Conservation (phyloP, 2,888 invertebrate species). For the Diogma glabrata region DNA sequence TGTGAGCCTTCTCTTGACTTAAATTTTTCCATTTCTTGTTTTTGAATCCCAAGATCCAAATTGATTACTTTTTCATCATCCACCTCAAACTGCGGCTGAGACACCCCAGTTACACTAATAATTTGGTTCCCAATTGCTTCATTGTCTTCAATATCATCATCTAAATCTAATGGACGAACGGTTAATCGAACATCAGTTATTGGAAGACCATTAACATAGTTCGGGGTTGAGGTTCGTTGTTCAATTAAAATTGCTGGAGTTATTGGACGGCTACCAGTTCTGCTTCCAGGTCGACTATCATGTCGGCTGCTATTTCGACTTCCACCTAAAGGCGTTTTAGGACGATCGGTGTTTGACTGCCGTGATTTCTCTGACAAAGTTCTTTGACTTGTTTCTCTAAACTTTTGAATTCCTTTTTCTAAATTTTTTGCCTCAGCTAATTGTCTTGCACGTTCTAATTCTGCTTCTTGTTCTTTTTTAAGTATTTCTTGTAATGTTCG, state of each 20-base stretch:
- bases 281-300: conserved; percentile 25
- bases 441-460: conserved; percentile 23
- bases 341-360: conserved; percentile 42
- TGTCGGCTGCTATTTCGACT: conserved; percentile 14
- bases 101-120: background rate
- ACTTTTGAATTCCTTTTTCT: conserved; percentile 39
- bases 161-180: conserved; percentile 51
- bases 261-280: conserved; percentile 37
- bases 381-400: conserved; percentile 43
- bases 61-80: conserved; percentile 7
- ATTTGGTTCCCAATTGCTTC: background rate
- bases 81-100: too few relatives aligned
- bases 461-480: conserved; percentile 27
- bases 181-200: conserved; percentile 53
- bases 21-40: conserved; percentile 5
- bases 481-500: conserved; percentile 34
- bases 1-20: background rate
- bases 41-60: background rate
- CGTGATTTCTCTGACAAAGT: conserved; percentile 46
- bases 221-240: conserved; percentile 46
- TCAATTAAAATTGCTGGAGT: conserved; percentile 51
- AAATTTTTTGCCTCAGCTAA: conserved; percentile 43
- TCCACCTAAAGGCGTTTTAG: conserved; percentile 40
- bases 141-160: conserved; percentile 32
- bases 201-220: conserved; percentile 45